Conservation (phyloP, 2,113 vertebrate genomes). For the Xenus cinereus region DNA sequence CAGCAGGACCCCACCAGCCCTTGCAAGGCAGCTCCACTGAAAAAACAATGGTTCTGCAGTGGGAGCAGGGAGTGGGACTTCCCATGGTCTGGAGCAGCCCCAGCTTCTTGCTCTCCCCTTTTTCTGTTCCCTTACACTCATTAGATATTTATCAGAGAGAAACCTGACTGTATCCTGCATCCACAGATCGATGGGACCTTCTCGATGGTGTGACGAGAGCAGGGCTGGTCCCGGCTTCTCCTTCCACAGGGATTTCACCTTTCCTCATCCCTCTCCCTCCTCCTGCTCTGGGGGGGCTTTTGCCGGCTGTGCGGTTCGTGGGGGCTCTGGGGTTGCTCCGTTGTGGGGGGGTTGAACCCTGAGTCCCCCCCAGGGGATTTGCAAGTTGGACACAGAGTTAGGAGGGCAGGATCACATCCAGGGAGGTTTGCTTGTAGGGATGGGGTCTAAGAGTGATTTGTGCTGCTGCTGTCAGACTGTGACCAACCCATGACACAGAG, state of each 20-base stretch:
- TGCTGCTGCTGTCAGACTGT: fast-evolving
- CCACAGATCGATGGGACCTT: background rate
- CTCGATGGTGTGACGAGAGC: fast-evolving
- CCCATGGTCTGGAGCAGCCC: background rate
- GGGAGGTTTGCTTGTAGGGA: background rate
- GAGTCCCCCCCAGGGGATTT: background rate
- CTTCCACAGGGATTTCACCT: background rate
- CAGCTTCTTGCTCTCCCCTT: background rate
- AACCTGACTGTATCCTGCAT: background rate
- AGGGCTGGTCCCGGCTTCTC: background rate
- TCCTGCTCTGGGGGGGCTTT: background rate
- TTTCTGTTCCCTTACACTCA: background rate
- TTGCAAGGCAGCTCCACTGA: background rate
- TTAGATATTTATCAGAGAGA: background rate
- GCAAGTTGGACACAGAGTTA: background rate
- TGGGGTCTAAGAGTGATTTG: background rate
- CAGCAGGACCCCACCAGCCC: background rate
- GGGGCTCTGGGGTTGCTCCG: background rate
- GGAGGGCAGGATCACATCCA: background rate
- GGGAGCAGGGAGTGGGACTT: background rate
- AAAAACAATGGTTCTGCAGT: background rate
- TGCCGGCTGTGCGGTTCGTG: fast-evolving
- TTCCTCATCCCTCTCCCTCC: fast-evolving
- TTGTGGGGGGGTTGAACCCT: background rate
- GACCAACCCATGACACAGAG: background rate